Evolutionary conservation across 2,113 vertebrate genomes (phyloP).

Genomic region (Leptobrachium leishanense): DNA sequence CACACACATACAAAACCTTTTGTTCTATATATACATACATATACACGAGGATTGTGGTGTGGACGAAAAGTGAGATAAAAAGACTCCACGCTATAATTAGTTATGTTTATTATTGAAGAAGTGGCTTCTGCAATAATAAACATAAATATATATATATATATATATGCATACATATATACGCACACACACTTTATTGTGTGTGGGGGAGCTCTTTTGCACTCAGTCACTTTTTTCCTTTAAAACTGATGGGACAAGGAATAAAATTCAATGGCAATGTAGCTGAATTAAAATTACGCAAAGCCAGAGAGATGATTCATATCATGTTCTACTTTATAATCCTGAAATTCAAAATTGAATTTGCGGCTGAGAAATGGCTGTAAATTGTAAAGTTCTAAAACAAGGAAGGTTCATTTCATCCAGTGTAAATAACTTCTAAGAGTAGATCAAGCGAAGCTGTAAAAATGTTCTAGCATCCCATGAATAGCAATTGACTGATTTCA

Average conservation of each 20-base stretch:
- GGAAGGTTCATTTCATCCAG: background rate
- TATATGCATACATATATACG: too few species aligned
- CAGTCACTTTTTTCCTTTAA: slow-evolving; percentile 9
- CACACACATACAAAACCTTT: too few species aligned
- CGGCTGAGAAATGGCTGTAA: slow-evolving; percentile 12
- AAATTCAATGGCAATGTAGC: slow-evolving; percentile 5
- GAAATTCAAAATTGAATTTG: slow-evolving; percentile 15
- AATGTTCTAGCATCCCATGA: slow-evolving; percentile 10
- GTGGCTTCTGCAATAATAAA: too few species aligned
- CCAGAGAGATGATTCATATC: background rate
- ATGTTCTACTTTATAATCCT: slow-evolving; percentile 1
- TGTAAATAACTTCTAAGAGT: background rate
- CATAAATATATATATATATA: too few species aligned
- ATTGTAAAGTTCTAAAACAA: background rate
- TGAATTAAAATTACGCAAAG: background rate
- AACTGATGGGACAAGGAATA: slow-evolving; percentile 40
- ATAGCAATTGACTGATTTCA: background rate
- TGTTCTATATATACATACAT: too few species aligned
- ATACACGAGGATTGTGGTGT: too few species aligned
- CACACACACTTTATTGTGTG: background rate
- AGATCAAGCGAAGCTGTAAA: background rate
- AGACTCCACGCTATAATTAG: too few species aligned
- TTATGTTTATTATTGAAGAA: too few species aligned
- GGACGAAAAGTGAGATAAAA: too few species aligned
- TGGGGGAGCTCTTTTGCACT: background rate